These are phyloP conservation scores for Ophion obscuratus DNA, from an alignment of 2,888 invertebrate species.

Conservation along the genomic window DNA sequence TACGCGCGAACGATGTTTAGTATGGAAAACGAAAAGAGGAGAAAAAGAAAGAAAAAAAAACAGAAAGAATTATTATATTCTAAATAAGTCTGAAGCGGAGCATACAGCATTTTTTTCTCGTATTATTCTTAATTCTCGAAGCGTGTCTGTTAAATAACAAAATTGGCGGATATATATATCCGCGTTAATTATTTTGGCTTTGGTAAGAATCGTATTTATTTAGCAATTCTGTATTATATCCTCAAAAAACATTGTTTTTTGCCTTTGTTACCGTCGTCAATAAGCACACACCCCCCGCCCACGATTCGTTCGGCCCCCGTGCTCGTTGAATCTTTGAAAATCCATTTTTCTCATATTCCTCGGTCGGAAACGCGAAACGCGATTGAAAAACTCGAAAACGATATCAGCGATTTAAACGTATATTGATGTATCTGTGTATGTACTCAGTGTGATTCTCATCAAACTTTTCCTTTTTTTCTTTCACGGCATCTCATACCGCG, in stretches of 20 bases:
- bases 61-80: slow-evolving; percentile 3
- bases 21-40: slow-evolving; percentile 27
- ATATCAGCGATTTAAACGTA: slow-evolving; percentile 42
- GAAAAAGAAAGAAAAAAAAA: slow-evolving; percentile 43
- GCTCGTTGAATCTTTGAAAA: slow-evolving; percentile 7
- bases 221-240: slow-evolving; percentile 35
- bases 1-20: not conserved
- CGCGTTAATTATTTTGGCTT: slow-evolving; percentile 67
- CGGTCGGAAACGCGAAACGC: slow-evolving; percentile 5
- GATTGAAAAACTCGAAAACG: slow-evolving; percentile 18
- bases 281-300: slow-evolving; percentile 9
- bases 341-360: slow-evolving; percentile 10
- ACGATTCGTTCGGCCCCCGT: slow-evolving; percentile 35
- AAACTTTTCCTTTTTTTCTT: slow-evolving; percentile 25
- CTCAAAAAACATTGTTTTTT: slow-evolving; percentile 6
- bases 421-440: slow-evolving; percentile 38
- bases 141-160: slow-evolving; percentile 63
- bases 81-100: slow-evolving; percentile 54
- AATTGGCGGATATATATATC: slow-evolving; percentile 60
- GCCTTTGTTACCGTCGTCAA: slow-evolving; percentile 5
- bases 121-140: slow-evolving; percentile 57
- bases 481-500: slow-evolving; percentile 15
- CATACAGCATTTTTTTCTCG: slow-evolving; percentile 52
- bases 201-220: slow-evolving; percentile 67
- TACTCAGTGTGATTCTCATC: slow-evolving; percentile 55